Evolutionary conservation across 1,140 invertebrate genomes (phyloP), one percentile per base, ranked within the genome.

Genomic region (Cepaea nemoralis): DNA sequence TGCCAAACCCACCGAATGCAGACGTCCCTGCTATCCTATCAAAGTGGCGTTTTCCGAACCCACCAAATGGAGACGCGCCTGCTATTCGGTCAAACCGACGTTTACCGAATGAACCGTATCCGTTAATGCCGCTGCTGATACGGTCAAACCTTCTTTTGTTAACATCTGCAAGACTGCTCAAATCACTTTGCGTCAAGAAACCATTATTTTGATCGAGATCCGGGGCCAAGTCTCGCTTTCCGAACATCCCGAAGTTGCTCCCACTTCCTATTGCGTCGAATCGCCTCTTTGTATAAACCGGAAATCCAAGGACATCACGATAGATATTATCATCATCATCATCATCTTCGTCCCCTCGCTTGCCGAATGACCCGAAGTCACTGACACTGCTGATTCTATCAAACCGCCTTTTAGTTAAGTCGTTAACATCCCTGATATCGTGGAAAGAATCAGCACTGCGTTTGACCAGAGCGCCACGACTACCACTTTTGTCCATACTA

Each of bases 21-120:
- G 59, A 63, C 12, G n/a, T 3, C 2, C n/a, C 27, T 31, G n/a
- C 22, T 6, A 55, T 55, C 33, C 16, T 63, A 19, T 63, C 59
- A 63, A 63, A 63, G 33, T 27, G 59, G 1, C 59, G 59, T 63
- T 63, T 63, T 6, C 59, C 48, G 55, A 77, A 37, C 55, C 70
- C 33, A 35, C 50, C 22, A 63, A 73, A 45, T 14, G 59, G 2
- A 27, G 27, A 31, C 2, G 2, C n/a, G 5, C 59, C 59, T 27
- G 59, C 2, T 6, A 63, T 63, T 31, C 59, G 27, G 59, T 63
- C 59, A 63, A 63, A 63, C 2, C 59, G 59, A 1, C 59, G 59
- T 63, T 63, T 63, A 27, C 59, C 59, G 33, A 63, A 63, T 14
- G 59, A 63, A 27, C 59, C 5, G 22, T 63, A 63, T 6, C 59